These are phyloP conservation scores for Tachysurus vachellii DNA, from an alignment of 2,113 vertebrate genomes.

Conservation along the genomic window DNA sequence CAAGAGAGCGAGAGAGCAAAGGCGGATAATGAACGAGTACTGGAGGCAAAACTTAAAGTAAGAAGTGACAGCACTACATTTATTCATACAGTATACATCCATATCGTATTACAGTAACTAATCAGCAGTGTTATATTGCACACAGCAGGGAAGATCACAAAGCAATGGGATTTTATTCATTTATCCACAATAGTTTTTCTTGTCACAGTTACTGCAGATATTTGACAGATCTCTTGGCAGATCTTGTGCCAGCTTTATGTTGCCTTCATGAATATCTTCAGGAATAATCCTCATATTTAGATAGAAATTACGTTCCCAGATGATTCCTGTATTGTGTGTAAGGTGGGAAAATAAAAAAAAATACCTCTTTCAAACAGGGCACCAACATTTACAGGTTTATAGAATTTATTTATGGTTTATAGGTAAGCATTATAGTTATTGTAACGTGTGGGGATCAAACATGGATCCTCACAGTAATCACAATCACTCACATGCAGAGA, in stretches of 20 bases:
- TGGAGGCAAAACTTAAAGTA: constrained; percentile 50
- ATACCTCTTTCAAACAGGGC: neutral
- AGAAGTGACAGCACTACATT: neutral
- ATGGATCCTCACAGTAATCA: no score
- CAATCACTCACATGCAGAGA: no score
- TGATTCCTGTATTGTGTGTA: neutral
- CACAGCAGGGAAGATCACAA: neutral
- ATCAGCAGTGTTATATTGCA: neutral
- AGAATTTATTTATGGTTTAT: no score
- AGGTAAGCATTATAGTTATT: no score
- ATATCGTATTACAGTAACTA: neutral
- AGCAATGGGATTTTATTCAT: neutral
- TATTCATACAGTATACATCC: neutral
- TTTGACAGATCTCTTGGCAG: neutral
- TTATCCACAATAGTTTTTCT: neutral
- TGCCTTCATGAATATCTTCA: neutral
- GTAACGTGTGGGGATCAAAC: no score
- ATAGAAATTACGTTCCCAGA: neutral
- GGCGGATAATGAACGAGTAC: constrained; percentile 39
- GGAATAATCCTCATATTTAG: neutral
- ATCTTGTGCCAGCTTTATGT: neutral
- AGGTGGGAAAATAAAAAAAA: neutral
- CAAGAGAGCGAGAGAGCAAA: constrained; percentile 27
- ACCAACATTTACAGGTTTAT: no score
- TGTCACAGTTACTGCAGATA: neutral